A percentile compares a stretch with the other conserved stretches of the same genome.
phyloP scores from a whole-genome alignment of 1,140 invertebrate genomes.

The Tetragonula clypearis region DNA sequence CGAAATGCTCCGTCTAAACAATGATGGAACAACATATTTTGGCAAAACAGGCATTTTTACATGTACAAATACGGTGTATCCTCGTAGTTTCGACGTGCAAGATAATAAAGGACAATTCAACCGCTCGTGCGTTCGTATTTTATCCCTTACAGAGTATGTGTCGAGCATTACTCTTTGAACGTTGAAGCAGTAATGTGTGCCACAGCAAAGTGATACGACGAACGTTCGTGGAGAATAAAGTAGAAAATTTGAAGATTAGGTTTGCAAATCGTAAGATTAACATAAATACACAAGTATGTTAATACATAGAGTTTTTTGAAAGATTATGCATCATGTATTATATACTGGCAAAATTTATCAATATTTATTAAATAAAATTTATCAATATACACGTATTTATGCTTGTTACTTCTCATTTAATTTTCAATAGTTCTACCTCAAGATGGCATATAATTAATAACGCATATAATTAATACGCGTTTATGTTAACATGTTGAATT shows the following conservation, averaged over 20 bases:
- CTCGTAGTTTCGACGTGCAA: background rate
- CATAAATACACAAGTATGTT: background rate
- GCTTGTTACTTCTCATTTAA: background rate
- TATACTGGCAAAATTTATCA: too few species aligned
- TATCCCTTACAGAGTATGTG: background rate
- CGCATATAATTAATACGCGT: too few species aligned
- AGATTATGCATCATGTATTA: too few species aligned
- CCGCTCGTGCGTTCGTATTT: background rate
- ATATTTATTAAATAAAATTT: too few species aligned
- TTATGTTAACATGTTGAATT: background rate
- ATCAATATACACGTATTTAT: too few species aligned
- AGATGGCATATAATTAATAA: too few species aligned
- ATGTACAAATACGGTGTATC: background rate
- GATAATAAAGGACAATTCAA: background rate
- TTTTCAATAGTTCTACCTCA: background rate
- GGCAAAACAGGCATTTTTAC: slow-evolving; percentile 28
- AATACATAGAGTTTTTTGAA: too few species aligned
- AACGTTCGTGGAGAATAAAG: background rate
- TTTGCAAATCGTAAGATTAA: background rate
- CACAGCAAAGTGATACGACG: background rate
- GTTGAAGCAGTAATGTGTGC: too few species aligned
- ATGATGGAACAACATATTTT: background rate
- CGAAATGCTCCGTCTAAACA: slow-evolving; percentile 9
- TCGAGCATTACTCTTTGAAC: background rate
- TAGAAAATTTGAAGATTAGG: background rate